Evolutionary conservation across 2,113 vertebrate genomes (phyloP).

Genomic region (Rhea americana): DNA sequence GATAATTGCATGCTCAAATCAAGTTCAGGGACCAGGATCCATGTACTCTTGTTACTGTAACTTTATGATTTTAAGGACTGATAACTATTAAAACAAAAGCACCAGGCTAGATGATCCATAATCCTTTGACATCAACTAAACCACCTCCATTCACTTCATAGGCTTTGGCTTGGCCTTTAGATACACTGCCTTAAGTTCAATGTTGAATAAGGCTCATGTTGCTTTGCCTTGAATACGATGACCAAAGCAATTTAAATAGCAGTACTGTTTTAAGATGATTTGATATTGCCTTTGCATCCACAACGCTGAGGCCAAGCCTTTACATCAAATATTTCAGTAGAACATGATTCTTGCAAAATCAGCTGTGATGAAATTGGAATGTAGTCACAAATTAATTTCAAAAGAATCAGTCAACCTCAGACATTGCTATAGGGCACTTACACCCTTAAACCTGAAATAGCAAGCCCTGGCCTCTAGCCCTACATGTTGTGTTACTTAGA

Average conservation of each 20-base stretch:
- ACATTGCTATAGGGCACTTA: not conserved
- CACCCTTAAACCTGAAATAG: too few species aligned
- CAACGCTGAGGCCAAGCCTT: not conserved
- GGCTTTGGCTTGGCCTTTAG: not conserved
- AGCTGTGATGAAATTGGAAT: not conserved
- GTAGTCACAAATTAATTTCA: not conserved
- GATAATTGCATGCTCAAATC: fast-evolving
- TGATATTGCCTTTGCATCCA: not conserved
- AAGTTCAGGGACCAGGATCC: not conserved
- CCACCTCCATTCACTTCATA: not conserved
- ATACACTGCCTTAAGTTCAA: not conserved
- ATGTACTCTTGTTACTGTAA: fast-evolving
- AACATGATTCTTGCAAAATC: not conserved
- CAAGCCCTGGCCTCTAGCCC: not conserved
- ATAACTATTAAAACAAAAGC: fast-evolving
- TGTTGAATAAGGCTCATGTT: not conserved
- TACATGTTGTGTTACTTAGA: not conserved
- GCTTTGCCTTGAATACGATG: not conserved
- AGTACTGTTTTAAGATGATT: not conserved
- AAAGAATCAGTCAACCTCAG: not conserved
- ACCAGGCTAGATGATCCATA: not conserved
- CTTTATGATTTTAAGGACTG: fast-evolving
- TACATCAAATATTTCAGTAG: not conserved
- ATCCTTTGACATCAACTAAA: not conserved
- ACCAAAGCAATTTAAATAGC: not conserved